Evolutionary conservation across 2,113 vertebrate genomes (phyloP).

Genomic region (Aphyosemion australe): DNA sequence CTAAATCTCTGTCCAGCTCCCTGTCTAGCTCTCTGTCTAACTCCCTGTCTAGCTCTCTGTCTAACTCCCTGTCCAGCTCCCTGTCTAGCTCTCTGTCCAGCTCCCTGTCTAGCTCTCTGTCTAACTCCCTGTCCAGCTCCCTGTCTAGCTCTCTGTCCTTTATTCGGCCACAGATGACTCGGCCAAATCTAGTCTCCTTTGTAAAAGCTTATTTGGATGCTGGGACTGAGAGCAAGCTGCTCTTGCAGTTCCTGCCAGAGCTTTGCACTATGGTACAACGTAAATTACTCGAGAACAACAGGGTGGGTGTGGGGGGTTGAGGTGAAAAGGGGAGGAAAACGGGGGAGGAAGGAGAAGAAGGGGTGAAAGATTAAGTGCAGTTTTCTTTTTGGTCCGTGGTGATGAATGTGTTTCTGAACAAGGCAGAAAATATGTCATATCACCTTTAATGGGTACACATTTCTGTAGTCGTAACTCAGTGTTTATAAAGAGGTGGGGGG

Average conservation of each 20-base stretch:
- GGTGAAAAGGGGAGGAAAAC: constrained; percentile 37
- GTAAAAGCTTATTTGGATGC: constrained; percentile 93
- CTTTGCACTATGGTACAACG: constrained; percentile 89
- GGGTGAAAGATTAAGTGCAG: constrained; percentile 90
- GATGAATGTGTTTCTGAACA: constrained; percentile 98
- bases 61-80: too few relatives aligned
- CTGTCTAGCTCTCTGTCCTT: constrained; percentile 19
- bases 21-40: too few relatives aligned
- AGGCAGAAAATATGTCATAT: constrained; percentile 99
- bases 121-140: too few relatives aligned
- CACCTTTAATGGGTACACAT: constrained; percentile 99
- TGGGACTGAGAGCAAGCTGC: constrained; percentile 84
- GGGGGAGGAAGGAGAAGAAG: constrained; percentile 52
- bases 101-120: too few relatives aligned
- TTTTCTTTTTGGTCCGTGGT: constrained; percentile 95
- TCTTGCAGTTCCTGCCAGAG: constrained; percentile 95
- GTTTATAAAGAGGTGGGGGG: constrained; percentile 98
- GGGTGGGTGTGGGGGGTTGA: constrained; percentile 22
- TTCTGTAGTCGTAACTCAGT: constrained; percentile 98
- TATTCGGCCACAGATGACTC: constrained; percentile 57
- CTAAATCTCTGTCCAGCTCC: too few relatives aligned
- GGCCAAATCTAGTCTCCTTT: constrained; percentile 70
- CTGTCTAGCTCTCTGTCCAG: too few relatives aligned
- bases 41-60: too few relatives aligned
- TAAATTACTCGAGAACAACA: constrained; percentile 90